Base-by-base conservation (phyloP, 2,888 invertebrate species). In the Phrixothrix hirtus region DNA sequence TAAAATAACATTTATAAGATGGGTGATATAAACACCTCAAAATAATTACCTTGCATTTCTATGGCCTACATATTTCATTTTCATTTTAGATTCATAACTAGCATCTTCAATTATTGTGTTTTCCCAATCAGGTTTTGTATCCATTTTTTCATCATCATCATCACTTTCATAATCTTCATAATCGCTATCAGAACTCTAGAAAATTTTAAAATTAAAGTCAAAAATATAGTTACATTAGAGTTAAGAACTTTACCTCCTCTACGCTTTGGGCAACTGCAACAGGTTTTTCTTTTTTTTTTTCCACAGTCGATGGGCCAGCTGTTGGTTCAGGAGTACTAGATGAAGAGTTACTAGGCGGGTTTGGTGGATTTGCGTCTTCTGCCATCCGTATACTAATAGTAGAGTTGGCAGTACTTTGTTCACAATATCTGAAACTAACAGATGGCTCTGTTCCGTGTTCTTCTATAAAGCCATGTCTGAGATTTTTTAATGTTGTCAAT, bases 41-140 rank as follows among this genome's bases (percentile, higher is more conserved):
- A 4, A 15, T 6, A 12, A 13, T 41, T 69, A 84, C 84, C 84
- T 81, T 4, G 91, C 87, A 77, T 92, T 92, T 45, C 92, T 81
- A 74, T 92, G 92, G 1, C 92, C 92, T 39, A 79, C 81, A 70
- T 83, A 92, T 65, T 85, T 86, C 75, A 81, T 83, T 66, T 82
- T 85, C 55, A 87, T 79, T 55, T 79, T 74, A 3, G 79, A 73
- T 58, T 79, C 79, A 34, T 74, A 76, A 13, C 65, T 57, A 29
- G 54, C 60, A 12, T 47, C 56, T 45, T 57, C 63, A 9, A 48
- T 54, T 5, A 61, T 44, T 12, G 62, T 63, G 3, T 58, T 52
- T 35, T 64, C 65, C 27, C 44, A 50, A 45, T 58, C 57, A 14
- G 56, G 53, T 29, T 48, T n/a, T 38, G 21, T 16, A 30, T 32